Percentiles rank a stretch among this genome's conserved stretches.
Conservation (phyloP, 2,888 invertebrate species). For the Eudasyphora cyanicolor region DNA sequence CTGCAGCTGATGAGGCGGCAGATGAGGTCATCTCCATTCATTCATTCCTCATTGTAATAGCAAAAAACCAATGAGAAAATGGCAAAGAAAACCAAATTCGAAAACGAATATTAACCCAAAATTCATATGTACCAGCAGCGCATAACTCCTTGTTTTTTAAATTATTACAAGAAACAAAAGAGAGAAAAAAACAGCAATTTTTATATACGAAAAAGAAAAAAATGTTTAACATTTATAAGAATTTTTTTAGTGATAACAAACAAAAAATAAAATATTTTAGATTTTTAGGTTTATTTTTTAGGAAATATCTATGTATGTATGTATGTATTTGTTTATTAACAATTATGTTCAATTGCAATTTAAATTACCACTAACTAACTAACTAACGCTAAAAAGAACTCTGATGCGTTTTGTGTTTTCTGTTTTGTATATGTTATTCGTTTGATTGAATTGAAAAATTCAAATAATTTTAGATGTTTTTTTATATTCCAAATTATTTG, state of each 20-base stretch:
- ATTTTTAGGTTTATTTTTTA: constrained; percentile 13
- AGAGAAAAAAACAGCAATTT: constrained; percentile 44
- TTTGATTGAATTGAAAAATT: neutral
- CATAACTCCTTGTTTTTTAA: constrained; percentile 59
- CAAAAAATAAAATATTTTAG: neutral
- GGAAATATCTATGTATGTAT: no score
- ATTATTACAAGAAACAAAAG: constrained; percentile 40
- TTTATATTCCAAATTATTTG: constrained; percentile 17
- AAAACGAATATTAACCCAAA: neutral
- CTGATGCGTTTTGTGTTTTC: neutral
- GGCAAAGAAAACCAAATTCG: neutral
- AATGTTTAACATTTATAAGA: constrained; percentile 57
- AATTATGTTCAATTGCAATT: neutral
- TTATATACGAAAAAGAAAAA: constrained; percentile 58
- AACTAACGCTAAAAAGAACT: neutral
- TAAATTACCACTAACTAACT: no score
- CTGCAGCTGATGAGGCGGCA: no score
- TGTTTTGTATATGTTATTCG: neutral
- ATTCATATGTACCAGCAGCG: neutral
- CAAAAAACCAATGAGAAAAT: neutral
- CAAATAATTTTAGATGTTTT: neutral
- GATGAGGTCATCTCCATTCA: no score
- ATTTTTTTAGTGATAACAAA: constrained; percentile 28
- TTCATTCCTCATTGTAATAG: no score
- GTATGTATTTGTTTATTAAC: no score